These are phyloP conservation scores for Catharus fuscescens DNA, from an alignment of 2,113 vertebrate genomes.

Conservation along the genomic window DNA sequence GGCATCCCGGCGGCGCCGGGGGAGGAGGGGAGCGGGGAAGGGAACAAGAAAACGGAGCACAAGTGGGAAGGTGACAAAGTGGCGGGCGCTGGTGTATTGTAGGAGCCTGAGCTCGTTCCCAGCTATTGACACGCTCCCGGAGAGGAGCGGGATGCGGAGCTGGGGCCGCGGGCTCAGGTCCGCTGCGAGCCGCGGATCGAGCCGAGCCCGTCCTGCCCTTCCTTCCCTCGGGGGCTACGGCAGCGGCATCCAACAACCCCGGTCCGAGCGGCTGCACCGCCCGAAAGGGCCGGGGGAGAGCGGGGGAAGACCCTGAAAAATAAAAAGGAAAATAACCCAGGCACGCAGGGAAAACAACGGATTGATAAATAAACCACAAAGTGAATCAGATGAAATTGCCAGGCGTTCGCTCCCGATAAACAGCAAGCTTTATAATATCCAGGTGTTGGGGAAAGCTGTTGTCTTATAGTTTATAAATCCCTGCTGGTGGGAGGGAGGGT, in stretches of 20 bases:
- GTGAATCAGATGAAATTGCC: not conserved
- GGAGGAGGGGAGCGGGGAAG: not conserved
- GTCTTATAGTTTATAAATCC: conserved; percentile 76
- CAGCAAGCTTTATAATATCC: conserved; percentile 74
- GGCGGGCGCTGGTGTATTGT: conserved; percentile 84
- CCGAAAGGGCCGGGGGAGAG: not conserved
- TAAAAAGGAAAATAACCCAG: not conserved
- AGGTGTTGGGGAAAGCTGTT: conserved; percentile 76
- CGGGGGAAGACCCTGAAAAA: not conserved
- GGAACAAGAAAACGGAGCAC: not conserved
- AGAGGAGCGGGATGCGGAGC: not conserved
- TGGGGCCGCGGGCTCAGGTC: not conserved
- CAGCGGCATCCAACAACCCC: conserved; percentile 75
- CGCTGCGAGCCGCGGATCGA: not conserved
- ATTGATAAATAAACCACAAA: not conserved
- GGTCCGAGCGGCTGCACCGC: conserved; percentile 6
- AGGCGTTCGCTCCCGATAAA: conserved; percentile 58
- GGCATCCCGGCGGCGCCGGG: not conserved
- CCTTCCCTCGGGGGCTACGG: not conserved
- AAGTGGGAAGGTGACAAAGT: conserved; percentile 71
- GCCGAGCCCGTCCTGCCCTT: conserved; percentile 55
- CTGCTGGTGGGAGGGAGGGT: conserved; percentile 40
- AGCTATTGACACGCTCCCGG: conserved; percentile 84
- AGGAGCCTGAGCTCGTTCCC: conserved; percentile 84
- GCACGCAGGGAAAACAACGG: not conserved